Evolutionary conservation across 2,797 vertebrate genomes (phyloP), one percentile per base, ranked within the genome.

Genomic region (Hippopotamyrus pictus): DNA sequence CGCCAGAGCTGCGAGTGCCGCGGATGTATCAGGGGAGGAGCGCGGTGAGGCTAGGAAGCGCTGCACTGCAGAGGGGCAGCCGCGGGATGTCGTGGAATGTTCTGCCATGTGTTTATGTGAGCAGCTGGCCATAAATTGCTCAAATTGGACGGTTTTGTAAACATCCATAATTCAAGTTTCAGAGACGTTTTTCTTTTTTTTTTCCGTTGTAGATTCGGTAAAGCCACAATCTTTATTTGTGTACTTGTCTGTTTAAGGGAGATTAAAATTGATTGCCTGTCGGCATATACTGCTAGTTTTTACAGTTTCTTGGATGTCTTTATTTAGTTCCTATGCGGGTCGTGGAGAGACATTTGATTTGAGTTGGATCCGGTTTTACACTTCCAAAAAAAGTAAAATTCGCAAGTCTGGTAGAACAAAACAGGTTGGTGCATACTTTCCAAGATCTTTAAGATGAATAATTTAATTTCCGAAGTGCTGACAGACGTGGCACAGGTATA

Each of bases 1-100:
- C 97, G 96, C 97, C 97, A 96, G 94, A 95, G 95, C 92, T 91
- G 95, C 94, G 94, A 94, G 96, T 95, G 95, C 41, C n/a, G 95
- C 93, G 94, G 95, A 95, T 93, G 93, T 46, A 41, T 19, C 69
- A 85, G 57, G 53, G 90, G 91, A 91, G 93, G 87, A 90, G 89
- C 50, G 37, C n/a, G 4, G n/a, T 92, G 88, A 90, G 91, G 91
- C 88, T 54, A 57, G 73, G 90, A 51, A 19, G 85, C 88, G 83
- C 88, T 91, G 90, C 50, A 79, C 88, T 92, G 90, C 51, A 62
- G 89, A 91, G 76, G 90, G 83, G 88, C 89, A 88, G 84, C 89
- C 89, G 25, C n/a, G 57, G 44, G 86, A 90, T 88, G 33, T 89
- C 90, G 89, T 6, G 54, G 57, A 48, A 33, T 88, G 91, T 91